phyloP scores from a whole-genome alignment of 2,797 vertebrate genomes.

The Manis crassicaudata region DNA sequence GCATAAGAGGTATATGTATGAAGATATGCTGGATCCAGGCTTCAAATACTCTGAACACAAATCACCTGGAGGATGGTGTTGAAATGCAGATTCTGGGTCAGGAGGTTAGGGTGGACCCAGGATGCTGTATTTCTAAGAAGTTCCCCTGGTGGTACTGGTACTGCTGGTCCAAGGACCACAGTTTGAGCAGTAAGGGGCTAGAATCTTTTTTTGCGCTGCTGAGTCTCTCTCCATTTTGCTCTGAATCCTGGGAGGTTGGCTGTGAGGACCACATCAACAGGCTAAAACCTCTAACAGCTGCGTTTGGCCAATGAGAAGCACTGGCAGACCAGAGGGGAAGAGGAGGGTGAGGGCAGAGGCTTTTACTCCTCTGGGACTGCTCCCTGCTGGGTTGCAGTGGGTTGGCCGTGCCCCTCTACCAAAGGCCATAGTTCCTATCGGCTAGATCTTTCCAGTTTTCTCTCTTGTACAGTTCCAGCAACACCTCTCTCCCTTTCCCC shows the following conservation, averaged over 20 bases:
- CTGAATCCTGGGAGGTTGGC: not conserved
- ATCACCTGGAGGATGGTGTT: not conserved
- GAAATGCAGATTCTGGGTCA: not conserved
- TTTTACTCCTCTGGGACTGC: not conserved
- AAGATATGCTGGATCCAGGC: not conserved
- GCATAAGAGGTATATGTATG: not conserved
- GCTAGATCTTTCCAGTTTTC: not conserved
- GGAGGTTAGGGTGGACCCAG: not conserved
- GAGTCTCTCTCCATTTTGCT: not conserved
- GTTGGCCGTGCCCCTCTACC: not conserved
- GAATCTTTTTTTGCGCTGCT: not conserved
- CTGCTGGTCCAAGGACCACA: not conserved
- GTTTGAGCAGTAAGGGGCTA: not conserved
- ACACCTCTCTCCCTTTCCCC: too few relatives aligned
- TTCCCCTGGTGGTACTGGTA: not conserved
- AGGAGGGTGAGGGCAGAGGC: not conserved
- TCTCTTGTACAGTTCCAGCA: not conserved
- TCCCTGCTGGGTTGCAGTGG: not conserved
- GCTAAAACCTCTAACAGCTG: not conserved
- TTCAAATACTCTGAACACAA: not conserved
- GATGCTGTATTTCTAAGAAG: not conserved
- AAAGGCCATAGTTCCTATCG: not conserved
- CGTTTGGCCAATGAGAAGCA: not conserved
- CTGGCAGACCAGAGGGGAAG: not conserved
- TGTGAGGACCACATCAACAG: fast-evolving